phyloP scores from a whole-genome alignment of 2,113 vertebrate species.

The Laticauda colubrina region DNA sequence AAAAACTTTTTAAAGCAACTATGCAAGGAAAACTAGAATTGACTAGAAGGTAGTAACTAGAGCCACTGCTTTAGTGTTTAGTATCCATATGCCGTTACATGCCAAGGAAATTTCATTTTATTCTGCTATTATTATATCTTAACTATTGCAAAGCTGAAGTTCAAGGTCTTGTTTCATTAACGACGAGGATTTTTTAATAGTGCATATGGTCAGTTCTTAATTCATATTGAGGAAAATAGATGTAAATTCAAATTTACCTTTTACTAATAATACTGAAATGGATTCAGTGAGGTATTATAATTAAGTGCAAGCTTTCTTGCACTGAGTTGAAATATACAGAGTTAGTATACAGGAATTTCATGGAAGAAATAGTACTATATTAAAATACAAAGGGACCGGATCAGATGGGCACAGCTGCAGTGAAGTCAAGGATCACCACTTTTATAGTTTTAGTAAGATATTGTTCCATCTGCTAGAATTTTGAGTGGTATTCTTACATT shows the following conservation, averaged over 20 bases:
- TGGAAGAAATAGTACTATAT: constrained; percentile 8
- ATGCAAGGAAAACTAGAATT: constrained; percentile 43
- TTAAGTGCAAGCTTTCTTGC: neutral
- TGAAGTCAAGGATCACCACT: constrained; percentile 32
- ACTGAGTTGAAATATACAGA: constrained; percentile 10
- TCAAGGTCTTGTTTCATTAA: constrained; percentile 42
- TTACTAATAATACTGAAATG: constrained; percentile 37
- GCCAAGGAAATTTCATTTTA: constrained; percentile 30
- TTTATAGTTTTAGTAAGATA: constrained; percentile 26
- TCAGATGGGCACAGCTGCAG: neutral
- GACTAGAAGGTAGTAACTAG: constrained; percentile 40
- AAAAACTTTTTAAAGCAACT: neutral
- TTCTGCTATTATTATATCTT: constrained; percentile 43
- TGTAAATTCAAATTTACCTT: constrained; percentile 32
- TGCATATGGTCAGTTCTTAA: constrained; percentile 44
- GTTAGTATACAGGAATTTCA: constrained; percentile 19
- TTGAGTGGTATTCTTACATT: constrained; percentile 11
- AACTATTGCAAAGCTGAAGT: constrained; percentile 49
- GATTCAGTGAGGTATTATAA: constrained; percentile 35
- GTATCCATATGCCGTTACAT: constrained; percentile 17
- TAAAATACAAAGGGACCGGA: constrained; percentile 7
- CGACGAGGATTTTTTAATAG: constrained; percentile 33
- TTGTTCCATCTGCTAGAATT: neutral
- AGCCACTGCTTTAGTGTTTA: constrained; percentile 37
- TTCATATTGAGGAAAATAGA: constrained; percentile 28